phyloP scores from a whole-genome alignment of 2,113 vertebrate genomes.

The Rhipidura dahli region DNA sequence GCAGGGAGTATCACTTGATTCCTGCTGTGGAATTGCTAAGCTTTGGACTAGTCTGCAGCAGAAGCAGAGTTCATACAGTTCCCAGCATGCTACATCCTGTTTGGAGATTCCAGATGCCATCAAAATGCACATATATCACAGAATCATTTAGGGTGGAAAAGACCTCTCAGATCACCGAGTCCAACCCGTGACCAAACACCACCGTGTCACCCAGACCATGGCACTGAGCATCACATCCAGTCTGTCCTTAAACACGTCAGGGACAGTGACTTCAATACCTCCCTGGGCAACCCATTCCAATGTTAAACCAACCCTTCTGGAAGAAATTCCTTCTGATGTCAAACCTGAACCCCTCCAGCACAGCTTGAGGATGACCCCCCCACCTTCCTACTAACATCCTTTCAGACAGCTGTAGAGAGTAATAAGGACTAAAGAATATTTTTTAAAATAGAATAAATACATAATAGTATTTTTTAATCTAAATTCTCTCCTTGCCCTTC shows the following conservation, averaged over 20 bases:
- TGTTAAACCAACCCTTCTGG: not conserved
- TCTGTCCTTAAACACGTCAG: not conserved
- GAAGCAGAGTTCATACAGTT: not conserved
- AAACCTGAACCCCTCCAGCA: not conserved
- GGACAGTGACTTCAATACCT: not conserved
- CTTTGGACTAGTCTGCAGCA: not conserved
- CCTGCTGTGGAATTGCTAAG: not conserved
- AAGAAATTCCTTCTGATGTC: not conserved
- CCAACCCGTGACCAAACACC: not conserved
- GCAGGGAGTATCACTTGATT: not conserved
- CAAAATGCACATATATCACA: not conserved
- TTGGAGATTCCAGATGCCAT: not conserved
- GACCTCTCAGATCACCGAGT: rapidly evolving
- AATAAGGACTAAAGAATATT: not conserved
- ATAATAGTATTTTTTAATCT: not conserved
- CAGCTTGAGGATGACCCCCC: not conserved
- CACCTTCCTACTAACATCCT: not conserved
- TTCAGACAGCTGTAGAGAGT: not conserved
- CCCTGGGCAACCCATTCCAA: not conserved
- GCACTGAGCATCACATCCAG: not conserved
- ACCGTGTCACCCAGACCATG: not conserved
- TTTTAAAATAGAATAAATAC: not conserved
- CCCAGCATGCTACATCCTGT: not conserved
- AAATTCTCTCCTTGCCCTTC: not conserved
- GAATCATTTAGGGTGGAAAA: not conserved